A percentile compares a stretch with the other conserved stretches of the same genome.
Evolutionary conservation across 2,797 vertebrate genomes (phyloP).

Genomic region (Sebastiscus tertius): DNA sequence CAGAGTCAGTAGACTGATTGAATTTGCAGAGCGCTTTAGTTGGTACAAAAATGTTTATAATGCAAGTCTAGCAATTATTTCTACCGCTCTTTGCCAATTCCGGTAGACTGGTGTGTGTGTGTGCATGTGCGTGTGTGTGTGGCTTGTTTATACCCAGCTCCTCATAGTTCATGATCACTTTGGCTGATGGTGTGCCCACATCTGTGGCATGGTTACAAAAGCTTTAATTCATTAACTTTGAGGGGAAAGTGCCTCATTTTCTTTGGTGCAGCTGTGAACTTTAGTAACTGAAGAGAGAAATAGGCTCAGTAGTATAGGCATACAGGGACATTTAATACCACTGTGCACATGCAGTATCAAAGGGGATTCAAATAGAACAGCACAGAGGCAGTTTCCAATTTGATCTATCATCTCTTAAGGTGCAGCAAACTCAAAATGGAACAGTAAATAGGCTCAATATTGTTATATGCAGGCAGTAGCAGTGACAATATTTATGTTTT

Average conservation of each 20-base stretch:
- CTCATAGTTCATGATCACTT: conserved; percentile 43
- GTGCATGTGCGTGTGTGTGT: conserved; percentile 4
- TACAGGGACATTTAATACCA: not conserved
- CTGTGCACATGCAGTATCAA: not conserved
- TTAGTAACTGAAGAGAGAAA: not conserved
- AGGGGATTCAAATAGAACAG: conserved; percentile 14
- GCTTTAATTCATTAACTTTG: conserved; percentile 54
- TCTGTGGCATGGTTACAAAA: conserved; percentile 41
- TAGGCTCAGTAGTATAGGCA: not conserved
- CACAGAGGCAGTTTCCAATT: not conserved
- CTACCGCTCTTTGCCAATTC: conserved; percentile 61
- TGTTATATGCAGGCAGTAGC: conserved; percentile 15
- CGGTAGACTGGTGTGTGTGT: conserved; percentile 38
- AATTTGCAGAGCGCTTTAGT: conserved; percentile 77
- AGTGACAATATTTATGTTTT: conserved; percentile 22
- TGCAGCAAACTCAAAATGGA: conserved; percentile 7
- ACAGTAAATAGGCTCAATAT: not conserved
- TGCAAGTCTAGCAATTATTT: conserved; percentile 78
- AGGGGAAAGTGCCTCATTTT: conserved; percentile 29
- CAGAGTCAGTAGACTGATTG: conserved; percentile 80
- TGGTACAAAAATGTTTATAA: conserved; percentile 80
- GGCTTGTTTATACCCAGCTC: conserved; percentile 52
- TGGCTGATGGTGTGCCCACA: conserved; percentile 48
- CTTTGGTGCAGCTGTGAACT: conserved; percentile 15
- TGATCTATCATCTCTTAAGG: conserved; percentile 7